Evolutionary conservation across 2,888 invertebrate species (phyloP), one percentile per base, ranked within the genome.

Genomic region (Tetragonisca angustula): DNA sequence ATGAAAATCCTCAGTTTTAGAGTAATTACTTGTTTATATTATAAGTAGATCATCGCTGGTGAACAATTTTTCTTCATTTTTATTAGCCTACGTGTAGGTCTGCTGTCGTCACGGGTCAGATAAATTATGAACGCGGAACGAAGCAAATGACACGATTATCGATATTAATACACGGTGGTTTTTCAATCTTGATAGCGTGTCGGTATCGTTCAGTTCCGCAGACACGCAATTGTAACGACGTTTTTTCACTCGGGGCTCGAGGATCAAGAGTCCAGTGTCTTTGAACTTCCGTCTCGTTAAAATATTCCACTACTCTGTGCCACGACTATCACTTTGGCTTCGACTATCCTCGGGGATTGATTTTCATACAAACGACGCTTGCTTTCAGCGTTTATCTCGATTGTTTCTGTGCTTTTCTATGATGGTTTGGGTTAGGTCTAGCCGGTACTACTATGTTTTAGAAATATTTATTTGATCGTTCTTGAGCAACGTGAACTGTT

Each of bases 141-240:
- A 56, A 62, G 73, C 27, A 81, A 81, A 70, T 65, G 82, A 81
- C 65, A 82, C 59, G 61, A 82, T 82, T 82, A 82, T 81, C 81
- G 73, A 62, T 64, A 70, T 81, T 74, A 74, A 81, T 71, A 65
- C n/a, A 24, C 49, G 69, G 69, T 74, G 65, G 21, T 24, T 65
- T 50, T 64, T 21, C 56, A 32, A 80, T 80, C 62, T 70, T 19
- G 79, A 70, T 64, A 70, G 64, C 13, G 9, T 54, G 54, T 54
- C 56, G 56, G 24, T 80, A 71, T 70, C 65, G 80, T 79, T 79
- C 50, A 13, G n/a, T 17, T 2, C 21, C 15, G 21, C 13, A 36
- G 65, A 71, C 80, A 81, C 80, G 80, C 80, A 71, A 79, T 9
- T n/a, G 4, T 19, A n/a, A 11, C 1, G 17, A 36, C 17, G 52